These are phyloP conservation scores for Dallia pectoralis DNA, from an alignment of 2,797 vertebrate genomes.

Conservation along the genomic window DNA sequence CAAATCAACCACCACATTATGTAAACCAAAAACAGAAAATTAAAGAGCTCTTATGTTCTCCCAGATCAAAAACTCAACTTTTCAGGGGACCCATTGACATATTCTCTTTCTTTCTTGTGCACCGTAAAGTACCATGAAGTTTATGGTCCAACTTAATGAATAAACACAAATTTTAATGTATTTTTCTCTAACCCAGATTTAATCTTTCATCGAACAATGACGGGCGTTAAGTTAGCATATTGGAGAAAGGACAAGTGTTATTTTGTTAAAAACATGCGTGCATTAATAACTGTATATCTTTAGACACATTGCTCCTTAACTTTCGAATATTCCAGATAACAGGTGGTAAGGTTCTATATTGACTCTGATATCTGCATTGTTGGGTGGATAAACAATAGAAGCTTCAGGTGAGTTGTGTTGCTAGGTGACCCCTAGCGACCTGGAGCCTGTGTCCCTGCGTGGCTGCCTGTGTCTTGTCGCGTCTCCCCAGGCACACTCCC, in stretches of 20 bases:
- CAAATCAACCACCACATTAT: too few relatives aligned
- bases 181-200: neutral
- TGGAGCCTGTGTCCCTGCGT: constrained; percentile 49
- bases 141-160: neutral
- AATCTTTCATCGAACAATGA: neutral
- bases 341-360: constrained; percentile 52
- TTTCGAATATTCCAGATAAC: constrained; percentile 41
- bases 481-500: constrained; percentile 44
- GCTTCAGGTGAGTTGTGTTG: constrained; percentile 31
- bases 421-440: constrained; percentile 37
- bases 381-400: constrained; percentile 52
- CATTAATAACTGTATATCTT: neutral
- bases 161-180: neutral
- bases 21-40: too few relatives aligned
- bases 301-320: neutral
- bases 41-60: too few relatives aligned
- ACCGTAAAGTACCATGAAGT: neutral
- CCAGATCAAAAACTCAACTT: too few relatives aligned
- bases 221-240: neutral
- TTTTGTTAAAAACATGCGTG: neutral
- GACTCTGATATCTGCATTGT: constrained; percentile 41
- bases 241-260: neutral
- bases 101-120: neutral
- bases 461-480: constrained; percentile 7
- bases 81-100: too few relatives aligned